A percentile compares a stretch with the other conserved stretches of the same genome.
phyloP scores from a whole-genome alignment of 2,797 vertebrate species.

The Buphagus erythrorhynchus region DNA sequence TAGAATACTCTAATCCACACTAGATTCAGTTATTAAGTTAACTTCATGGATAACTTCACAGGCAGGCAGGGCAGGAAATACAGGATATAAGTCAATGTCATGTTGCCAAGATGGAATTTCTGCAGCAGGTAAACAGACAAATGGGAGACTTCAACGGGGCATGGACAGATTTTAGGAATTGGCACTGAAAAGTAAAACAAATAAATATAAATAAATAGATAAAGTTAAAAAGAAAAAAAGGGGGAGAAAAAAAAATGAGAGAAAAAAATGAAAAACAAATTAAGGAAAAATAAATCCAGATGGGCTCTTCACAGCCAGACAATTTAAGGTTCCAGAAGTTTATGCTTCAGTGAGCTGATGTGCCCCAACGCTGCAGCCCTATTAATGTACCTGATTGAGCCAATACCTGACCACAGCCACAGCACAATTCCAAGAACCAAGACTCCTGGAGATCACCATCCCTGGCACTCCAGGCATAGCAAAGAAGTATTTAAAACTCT shows the following conservation, averaged over 20 bases:
- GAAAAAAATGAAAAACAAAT: neutral
- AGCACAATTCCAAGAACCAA: neutral
- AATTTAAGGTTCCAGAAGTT: neutral
- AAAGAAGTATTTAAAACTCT: neutral
- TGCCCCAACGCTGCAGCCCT: neutral
- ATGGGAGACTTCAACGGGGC: neutral
- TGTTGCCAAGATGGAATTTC: neutral
- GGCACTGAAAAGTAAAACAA: neutral
- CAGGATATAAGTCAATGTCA: neutral
- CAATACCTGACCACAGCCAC: neutral
- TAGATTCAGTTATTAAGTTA: neutral
- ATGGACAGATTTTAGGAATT: neutral
- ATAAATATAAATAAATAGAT: neutral
- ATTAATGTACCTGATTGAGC: neutral
- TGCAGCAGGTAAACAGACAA: neutral
- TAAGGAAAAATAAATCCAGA: neutral
- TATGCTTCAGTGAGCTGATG: neutral
- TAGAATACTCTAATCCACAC: neutral
- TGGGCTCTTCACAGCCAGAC: neutral
- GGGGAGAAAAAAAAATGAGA: fast-evolving
- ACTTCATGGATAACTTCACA: neutral
- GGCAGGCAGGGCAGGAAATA: neutral
- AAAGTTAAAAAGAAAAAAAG: neutral
- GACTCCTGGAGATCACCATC: neutral
- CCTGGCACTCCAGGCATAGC: neutral